Conservation (phyloP, 2,888 invertebrate species). For the Luperina nickerlii region DNA sequence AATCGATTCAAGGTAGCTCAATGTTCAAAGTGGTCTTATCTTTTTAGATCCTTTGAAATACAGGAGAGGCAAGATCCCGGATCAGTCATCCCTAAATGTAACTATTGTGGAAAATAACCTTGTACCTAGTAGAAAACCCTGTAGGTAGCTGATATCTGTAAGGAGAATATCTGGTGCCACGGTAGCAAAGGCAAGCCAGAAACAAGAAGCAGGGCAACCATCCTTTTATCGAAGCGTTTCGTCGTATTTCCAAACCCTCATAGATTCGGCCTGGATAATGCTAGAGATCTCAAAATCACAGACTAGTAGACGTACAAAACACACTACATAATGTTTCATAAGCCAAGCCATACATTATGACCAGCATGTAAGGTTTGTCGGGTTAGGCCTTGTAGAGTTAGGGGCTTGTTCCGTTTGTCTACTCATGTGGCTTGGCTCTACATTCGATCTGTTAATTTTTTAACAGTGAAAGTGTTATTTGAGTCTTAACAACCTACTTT, state of each 20-base stretch:
- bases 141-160: not conserved
- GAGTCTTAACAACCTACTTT: no score
- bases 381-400: no score
- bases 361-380: no score
- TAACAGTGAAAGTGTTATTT: no score
- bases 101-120: not conserved
- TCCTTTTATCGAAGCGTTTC: not conserved
- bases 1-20: constrained; percentile 17
- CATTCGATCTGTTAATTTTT: no score
- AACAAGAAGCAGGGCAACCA: no score
- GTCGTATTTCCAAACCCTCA: not conserved
- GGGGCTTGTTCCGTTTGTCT: no score
- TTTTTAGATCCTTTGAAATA: not conserved
- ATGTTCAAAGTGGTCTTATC: not conserved
- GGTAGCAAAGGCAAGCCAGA: no score
- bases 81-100: not conserved
- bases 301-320: not conserved
- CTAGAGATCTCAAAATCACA: not conserved
- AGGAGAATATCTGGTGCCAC: not conserved
- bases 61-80: not conserved
- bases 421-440: no score
- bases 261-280: not conserved
- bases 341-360: no score
- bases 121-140: not conserved
- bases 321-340: no score